phyloP scores from a whole-genome alignment of 1,140 invertebrate genomes.

The Rhopalosiphum maidis region DNA sequence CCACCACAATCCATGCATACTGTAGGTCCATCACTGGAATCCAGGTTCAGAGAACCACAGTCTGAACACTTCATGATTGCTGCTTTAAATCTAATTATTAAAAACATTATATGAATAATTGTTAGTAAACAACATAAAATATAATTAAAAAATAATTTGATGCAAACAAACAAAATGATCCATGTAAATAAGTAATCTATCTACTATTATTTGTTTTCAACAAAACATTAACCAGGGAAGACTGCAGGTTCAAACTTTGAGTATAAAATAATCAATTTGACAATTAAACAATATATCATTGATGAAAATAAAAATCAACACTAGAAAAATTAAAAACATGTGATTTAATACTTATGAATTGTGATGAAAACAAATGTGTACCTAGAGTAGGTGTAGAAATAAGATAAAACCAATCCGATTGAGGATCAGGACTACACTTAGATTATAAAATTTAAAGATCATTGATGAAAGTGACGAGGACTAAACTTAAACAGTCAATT shows the following conservation, averaged over 20 bases:
- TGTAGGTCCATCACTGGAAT: slow-evolving; percentile 90
- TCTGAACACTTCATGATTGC: slow-evolving; percentile 80
- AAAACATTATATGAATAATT: not conserved
- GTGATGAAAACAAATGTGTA: no score
- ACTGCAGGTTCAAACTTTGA: no score
- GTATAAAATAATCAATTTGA: no score
- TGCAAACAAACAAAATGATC: not conserved
- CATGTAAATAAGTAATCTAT: not conserved
- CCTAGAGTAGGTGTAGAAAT: no score
- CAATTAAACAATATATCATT: no score
- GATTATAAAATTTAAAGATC: not conserved
- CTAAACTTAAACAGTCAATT: not conserved
- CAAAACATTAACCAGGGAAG: not conserved
- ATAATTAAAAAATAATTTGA: not conserved
- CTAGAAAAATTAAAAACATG: no score
- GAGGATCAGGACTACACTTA: not conserved
- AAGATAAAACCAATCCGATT: not conserved
- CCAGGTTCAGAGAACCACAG: slow-evolving; percentile 93
- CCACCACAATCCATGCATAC: slow-evolving; percentile 96
- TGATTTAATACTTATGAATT: no score
- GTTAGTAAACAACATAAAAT: not conserved
- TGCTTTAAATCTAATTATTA: not conserved
- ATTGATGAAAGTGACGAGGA: not conserved
- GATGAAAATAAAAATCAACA: no score
- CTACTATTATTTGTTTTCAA: not conserved